Evolutionary conservation across 2,888 invertebrate genomes (phyloP), one percentile per base, ranked within the genome.

Genomic region (Anaspis maculata): DNA sequence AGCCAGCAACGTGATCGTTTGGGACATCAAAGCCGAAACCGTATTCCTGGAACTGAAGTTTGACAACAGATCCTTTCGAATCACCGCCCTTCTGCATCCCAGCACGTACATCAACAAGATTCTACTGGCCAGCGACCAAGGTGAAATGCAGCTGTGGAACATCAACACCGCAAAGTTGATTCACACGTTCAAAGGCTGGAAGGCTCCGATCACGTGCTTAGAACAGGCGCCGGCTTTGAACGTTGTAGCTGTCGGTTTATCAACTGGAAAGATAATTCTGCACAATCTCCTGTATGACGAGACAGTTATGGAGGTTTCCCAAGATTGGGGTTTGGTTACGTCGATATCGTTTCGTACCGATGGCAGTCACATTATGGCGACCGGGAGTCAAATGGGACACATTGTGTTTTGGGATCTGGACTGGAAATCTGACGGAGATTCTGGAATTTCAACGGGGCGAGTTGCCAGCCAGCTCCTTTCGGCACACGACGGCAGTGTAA

Each of bases 321-420:
- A 97, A 67, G 94, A 95, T 47, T 91, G 91, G 86, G 96, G 95
- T 4, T 69, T 77, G 15, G 84, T 95, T 0, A 84, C 85, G 3
- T 73, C 79, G 7, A 74, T 97, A 25, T 74, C 88, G 2, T 97
- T 96, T 59, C 75, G 94, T 47, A 79, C 83, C 30, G 94, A 95
- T 60, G 89, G 83, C 2, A 73, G 73, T 22, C 84, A 90, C 0
- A 76, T 92, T 3, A 84, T 96, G 86, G 80, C 85, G 0, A 83
- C 87, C 3, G 88, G 89, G 0, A 86, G 84, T 59, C 64, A 72
- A 3, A 69, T 74, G 25, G 97, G 98, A 0, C 85, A 91, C 54
- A 74, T 97, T 46, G 88, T 90, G 0, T 74, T 96, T 58, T 98
- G 97, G 97, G 82, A 96, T 66, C 70, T 98, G 25, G 88, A 90